Conservation (phyloP, 1,140 invertebrate species). For the Triops cancriformis region DNA sequence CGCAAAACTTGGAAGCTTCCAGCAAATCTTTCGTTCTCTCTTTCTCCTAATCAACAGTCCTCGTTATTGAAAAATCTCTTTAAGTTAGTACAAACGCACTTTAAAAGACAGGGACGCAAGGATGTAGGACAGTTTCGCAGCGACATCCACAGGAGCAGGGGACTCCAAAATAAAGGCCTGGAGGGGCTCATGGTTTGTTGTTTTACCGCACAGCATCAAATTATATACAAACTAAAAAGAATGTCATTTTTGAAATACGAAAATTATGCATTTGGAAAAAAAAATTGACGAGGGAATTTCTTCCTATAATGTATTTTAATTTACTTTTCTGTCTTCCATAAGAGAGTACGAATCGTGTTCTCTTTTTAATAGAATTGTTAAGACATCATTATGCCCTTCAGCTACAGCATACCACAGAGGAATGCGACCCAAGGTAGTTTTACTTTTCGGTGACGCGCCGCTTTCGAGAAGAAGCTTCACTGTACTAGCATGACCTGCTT, state of each 20-base stretch:
- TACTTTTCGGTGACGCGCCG: slow-evolving; percentile 84
- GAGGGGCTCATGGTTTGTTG: slow-evolving; percentile 89
- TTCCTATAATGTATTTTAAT: slow-evolving; percentile 27
- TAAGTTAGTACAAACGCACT: slow-evolving; percentile 40
- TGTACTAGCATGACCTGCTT: slow-evolving; percentile 88
- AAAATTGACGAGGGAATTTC: no score
- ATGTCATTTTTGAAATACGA: slow-evolving; percentile 32
- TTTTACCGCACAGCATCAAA: slow-evolving; percentile 96
- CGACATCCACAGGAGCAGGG: slow-evolving; percentile 93
- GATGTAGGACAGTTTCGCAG: slow-evolving; percentile 92
- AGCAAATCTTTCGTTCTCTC: slow-evolving; percentile 93
- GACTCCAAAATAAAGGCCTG: slow-evolving; percentile 94
- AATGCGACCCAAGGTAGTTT: slow-evolving; percentile 86
- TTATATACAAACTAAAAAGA: slow-evolving; percentile 93
- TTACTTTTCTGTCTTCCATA: slow-evolving; percentile 88
- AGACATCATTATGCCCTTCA: slow-evolving; percentile 89
- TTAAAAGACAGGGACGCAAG: slow-evolving; percentile 78
- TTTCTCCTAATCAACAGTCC: slow-evolving; percentile 67
- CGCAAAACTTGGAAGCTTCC: slow-evolving; percentile 88
- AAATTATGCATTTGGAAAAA: slow-evolving; percentile 10
- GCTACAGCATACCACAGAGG: slow-evolving; percentile 95
- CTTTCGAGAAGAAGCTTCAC: slow-evolving; percentile 91
- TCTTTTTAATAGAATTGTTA: slow-evolving; percentile 92
- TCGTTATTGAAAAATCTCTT: background rate
- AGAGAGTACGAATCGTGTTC: slow-evolving; percentile 93